A percentile compares a stretch with the other conserved stretches of the same genome.
Evolutionary conservation across 2,888 invertebrate species (phyloP).

Genomic region (Palloptera scutellata): DNA sequence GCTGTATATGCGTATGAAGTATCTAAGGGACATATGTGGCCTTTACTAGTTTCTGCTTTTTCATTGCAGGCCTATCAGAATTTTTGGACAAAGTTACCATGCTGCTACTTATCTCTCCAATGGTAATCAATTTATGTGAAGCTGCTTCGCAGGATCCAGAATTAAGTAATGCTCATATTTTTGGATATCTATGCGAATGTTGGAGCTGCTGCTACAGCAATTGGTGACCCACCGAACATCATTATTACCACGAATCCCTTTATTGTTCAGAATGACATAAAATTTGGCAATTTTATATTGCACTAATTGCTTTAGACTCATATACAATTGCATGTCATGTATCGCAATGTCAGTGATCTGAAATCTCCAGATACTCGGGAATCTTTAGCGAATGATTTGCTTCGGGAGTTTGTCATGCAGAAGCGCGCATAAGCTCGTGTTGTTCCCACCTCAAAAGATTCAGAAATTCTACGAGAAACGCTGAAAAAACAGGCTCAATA

Average conservation of each 20-base stretch:
- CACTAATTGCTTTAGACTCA: slow-evolving; percentile 81
- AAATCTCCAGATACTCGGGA: slow-evolving; percentile 66
- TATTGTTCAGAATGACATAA: slow-evolving; percentile 67
- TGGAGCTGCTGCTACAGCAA: slow-evolving; percentile 87
- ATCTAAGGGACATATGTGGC: slow-evolving; percentile 76
- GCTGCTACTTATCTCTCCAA: slow-evolving; percentile 76
- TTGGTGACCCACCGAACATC: slow-evolving; percentile 83
- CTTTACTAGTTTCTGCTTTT: slow-evolving; percentile 74
- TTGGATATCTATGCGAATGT: slow-evolving; percentile 91
- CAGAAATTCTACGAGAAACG: slow-evolving; percentile 58
- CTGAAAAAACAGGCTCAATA: no score
- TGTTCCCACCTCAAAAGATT: background rate
- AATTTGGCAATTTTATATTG: slow-evolving; percentile 78
- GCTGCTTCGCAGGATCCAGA: slow-evolving; percentile 86
- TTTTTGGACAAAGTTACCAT: slow-evolving; percentile 82
- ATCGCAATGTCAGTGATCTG: slow-evolving; percentile 73
- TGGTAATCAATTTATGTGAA: slow-evolving; percentile 83
- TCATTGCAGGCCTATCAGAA: slow-evolving; percentile 73
- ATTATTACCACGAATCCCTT: slow-evolving; percentile 55
- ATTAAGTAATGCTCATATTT: slow-evolving; percentile 81
- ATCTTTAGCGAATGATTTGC: slow-evolving; percentile 71
- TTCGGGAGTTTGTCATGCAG: slow-evolving; percentile 69
- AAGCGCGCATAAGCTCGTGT: slow-evolving; percentile 40
- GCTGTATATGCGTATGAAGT: slow-evolving; percentile 74
- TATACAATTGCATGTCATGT: slow-evolving; percentile 74